Conservation (phyloP, 1,140 invertebrate genomes). For the Ips nitidus region DNA sequence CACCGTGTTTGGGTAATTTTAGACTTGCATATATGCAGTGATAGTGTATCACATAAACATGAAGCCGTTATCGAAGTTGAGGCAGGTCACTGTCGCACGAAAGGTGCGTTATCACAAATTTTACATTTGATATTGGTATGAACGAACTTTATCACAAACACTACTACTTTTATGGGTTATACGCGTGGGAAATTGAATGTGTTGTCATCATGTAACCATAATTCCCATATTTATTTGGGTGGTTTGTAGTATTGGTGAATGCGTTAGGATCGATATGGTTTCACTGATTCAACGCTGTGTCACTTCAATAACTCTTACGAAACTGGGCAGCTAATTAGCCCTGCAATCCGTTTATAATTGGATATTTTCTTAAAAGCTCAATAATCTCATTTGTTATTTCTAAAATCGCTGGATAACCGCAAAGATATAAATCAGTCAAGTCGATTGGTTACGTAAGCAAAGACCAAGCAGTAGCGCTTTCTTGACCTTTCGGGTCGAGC, state of each 20-base stretch:
- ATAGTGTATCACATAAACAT: too few species aligned
- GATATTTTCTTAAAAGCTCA: background rate
- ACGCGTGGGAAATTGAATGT: constrained; percentile 1
- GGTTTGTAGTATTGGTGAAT: too few species aligned
- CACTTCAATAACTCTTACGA: too few species aligned
- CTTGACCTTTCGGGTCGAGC: constrained; percentile 23
- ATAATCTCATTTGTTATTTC: background rate
- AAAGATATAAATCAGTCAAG: constrained; percentile 36
- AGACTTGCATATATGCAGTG: too few species aligned
- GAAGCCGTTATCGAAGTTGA: constrained; percentile 14
- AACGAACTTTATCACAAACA: constrained; percentile 13
- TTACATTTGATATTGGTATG: constrained; percentile 1
- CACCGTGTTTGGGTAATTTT: too few species aligned
- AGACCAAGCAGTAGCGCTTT: constrained; percentile 23
- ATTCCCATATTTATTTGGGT: too few species aligned
- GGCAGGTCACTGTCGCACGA: constrained; percentile 20
- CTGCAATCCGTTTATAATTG: background rate
- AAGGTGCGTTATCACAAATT: constrained; percentile 19
- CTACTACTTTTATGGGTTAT: background rate
- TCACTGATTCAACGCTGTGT: too few species aligned
- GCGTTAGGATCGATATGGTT: too few species aligned
- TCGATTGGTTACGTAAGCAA: constrained; percentile 31
- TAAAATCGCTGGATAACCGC: constrained; percentile 19
- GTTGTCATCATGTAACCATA: too few species aligned
- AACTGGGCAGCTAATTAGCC: background rate